A percentile compares a stretch with the other conserved stretches of the same genome.
Conservation (phyloP, 2,113 vertebrate genomes). For the Triplophysa tibetana region DNA sequence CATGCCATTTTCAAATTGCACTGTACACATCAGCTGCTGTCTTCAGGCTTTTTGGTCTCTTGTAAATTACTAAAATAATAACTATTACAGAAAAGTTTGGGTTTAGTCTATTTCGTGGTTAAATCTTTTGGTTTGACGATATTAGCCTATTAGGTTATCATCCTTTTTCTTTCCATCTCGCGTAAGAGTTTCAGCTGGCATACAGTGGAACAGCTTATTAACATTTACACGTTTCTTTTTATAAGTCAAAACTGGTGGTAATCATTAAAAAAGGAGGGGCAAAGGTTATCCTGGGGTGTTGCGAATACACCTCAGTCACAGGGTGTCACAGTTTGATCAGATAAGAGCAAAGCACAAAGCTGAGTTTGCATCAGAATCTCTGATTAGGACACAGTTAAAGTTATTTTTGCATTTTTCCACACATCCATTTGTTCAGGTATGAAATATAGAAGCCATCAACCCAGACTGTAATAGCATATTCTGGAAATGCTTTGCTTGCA, state of each 20-base stretch:
- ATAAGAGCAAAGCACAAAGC: not conserved
- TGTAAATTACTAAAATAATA: not conserved
- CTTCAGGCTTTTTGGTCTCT: not conserved
- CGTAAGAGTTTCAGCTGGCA: not conserved
- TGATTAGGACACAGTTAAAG: not conserved
- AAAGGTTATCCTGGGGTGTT: not conserved
- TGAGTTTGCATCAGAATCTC: not conserved
- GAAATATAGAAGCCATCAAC: not conserved
- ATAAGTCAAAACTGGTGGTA: not conserved
- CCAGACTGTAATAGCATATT: not conserved
- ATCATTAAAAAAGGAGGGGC: not conserved
- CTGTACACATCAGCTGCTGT: not conserved
- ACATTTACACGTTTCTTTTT: not conserved
- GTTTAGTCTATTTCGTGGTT: not conserved
- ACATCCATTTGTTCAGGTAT: not conserved
- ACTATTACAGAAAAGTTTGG: not conserved
- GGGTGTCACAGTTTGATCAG: not conserved
- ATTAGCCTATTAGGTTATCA: not conserved
- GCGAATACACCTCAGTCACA: not conserved
- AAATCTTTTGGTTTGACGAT: not conserved
- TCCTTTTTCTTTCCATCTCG: not conserved
- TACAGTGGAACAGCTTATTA: not conserved
- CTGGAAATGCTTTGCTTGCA: slow-evolving; percentile 17
- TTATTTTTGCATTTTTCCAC: not conserved
- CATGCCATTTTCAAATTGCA: not conserved